A percentile compares a stretch with the other conserved stretches of the same genome.
Evolutionary conservation across 2,113 vertebrate genomes (phyloP).

Genomic region (Scomber scombrus): DNA sequence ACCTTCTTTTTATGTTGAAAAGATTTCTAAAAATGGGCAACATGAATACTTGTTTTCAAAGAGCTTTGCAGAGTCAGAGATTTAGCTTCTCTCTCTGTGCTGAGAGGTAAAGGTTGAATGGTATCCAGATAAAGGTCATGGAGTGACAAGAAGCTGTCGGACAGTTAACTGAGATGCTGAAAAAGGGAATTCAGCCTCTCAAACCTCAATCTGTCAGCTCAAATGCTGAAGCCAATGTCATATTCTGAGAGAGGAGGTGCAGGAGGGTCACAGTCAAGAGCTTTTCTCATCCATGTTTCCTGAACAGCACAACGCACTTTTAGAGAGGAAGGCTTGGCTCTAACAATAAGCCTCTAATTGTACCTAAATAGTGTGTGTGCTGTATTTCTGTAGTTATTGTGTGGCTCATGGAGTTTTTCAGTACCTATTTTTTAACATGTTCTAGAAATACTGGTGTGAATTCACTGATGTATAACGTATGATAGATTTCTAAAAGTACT

Average conservation of each 20-base stretch:
- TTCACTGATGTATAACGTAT: no score
- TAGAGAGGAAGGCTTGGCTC: constrained; percentile 7
- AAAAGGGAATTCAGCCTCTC: neutral
- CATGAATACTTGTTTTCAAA: neutral
- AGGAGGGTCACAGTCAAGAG: constrained; percentile 17
- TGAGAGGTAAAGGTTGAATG: neutral
- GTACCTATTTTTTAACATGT: constrained; percentile 3
- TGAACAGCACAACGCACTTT: constrained; percentile 33
- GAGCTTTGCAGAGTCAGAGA: constrained; percentile 1
- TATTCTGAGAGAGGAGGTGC: constrained; percentile 27
- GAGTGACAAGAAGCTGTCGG: constrained; percentile 30
- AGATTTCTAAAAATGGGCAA: neutral
- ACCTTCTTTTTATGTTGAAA: neutral
- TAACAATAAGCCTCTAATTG: constrained; percentile 12
- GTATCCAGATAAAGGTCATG: constrained; percentile 25
- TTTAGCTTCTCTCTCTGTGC: constrained; percentile 3
- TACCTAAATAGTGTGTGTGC: neutral
- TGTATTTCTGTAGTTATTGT: neutral
- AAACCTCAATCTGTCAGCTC: constrained; percentile 16
- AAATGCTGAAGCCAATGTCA: constrained; percentile 17
- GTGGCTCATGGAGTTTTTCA: neutral
- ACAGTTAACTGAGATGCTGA: constrained; percentile 34
- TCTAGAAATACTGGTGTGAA: neutral
- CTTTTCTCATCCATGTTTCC: neutral
- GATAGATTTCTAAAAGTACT: no score